phyloP scores from a whole-genome alignment of 2,113 vertebrate genomes.

The Mionectes macconnelli region DNA sequence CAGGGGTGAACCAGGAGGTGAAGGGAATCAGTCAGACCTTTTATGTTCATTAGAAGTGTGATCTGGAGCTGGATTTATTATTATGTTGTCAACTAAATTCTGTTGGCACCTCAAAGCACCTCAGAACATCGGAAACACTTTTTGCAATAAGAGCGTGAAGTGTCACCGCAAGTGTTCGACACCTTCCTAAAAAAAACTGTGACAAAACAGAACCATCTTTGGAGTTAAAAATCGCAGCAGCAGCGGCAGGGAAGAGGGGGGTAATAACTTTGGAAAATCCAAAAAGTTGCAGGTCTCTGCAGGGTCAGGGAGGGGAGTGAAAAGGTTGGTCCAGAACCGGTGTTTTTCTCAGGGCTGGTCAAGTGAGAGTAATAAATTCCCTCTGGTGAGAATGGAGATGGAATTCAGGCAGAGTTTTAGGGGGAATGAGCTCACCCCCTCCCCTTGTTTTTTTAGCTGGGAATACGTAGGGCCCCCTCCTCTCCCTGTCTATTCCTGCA shows the following conservation, averaged over 20 bases:
- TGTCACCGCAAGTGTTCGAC: neutral
- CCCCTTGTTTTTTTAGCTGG: neutral
- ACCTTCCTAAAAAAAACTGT: neutral
- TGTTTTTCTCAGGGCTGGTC: no score
- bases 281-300: neutral
- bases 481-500: neutral
- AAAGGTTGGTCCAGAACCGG: no score
- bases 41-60: neutral
- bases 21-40: neutral
- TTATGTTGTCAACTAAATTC: neutral
- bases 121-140: neutral
- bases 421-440: neutral
- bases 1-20: neutral
- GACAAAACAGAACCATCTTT: neutral
- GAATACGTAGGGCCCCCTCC: fast-evolving
- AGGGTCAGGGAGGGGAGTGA: neutral
- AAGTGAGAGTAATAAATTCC: fast-evolving
- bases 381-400: fast-evolving
- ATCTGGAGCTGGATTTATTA: neutral
- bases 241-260: neutral
- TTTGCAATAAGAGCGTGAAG: neutral
- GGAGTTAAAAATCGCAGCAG: neutral
- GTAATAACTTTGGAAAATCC: neutral
- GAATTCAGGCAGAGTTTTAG: neutral
- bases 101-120: neutral